Percentiles rank a stretch among this genome's conserved stretches.
Evolutionary conservation across 2,888 invertebrate species (phyloP).

Genomic region (Parapristionchus giblindavisi): DNA sequence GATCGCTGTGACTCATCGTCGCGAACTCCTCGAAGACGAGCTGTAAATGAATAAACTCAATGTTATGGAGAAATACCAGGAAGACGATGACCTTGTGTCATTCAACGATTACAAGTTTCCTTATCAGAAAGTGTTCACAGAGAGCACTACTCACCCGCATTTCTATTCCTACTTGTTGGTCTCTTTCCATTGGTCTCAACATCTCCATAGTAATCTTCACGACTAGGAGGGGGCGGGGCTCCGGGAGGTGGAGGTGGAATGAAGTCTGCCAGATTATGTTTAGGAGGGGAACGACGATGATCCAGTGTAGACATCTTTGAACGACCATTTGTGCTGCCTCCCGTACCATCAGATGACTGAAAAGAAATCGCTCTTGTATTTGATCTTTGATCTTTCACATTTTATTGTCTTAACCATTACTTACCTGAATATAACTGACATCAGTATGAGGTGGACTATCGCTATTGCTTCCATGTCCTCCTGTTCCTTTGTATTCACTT

Average conservation of each 20-base stretch:
- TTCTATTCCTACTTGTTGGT: slow-evolving; percentile 56
- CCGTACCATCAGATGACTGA: slow-evolving; percentile 63
- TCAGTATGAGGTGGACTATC: slow-evolving; percentile 66
- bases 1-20: slow-evolving; percentile 59
- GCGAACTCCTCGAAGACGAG: slow-evolving; percentile 47
- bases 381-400: background rate
- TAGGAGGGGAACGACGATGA: slow-evolving; percentile 52
- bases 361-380: background rate
- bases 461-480: slow-evolving; percentile 36
- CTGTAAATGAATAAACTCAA: slow-evolving; percentile 8
- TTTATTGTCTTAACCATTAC: background rate
- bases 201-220: slow-evolving; percentile 34
- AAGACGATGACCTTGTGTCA: background rate
- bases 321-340: slow-evolving; percentile 52
- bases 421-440: slow-evolving; percentile 63
- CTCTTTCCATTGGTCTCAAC: slow-evolving; percentile 39
- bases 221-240: slow-evolving; percentile 48
- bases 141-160: slow-evolving; percentile 41
- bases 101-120: background rate
- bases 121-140: no score
- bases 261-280: slow-evolving; percentile 59
- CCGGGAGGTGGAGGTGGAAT: slow-evolving; percentile 63
- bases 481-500: slow-evolving; percentile 26
- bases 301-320: slow-evolving; percentile 43
- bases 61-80: background rate